Base-by-base conservation (phyloP, 2,888 invertebrate genomes). In the Diarsia dahlii region DNA sequence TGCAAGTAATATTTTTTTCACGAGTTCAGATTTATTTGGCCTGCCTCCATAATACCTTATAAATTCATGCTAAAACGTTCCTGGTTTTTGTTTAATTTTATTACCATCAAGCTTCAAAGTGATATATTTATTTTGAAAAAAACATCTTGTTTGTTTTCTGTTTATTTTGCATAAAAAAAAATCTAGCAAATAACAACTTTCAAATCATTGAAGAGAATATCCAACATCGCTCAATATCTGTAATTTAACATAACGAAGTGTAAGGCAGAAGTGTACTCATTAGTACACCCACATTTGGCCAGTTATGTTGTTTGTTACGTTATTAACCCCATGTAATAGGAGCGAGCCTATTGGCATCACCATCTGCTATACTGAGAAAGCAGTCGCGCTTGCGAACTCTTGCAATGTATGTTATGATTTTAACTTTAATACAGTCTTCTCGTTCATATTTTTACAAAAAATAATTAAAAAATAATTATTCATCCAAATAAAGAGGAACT, bases 1-100 rank as follows among this genome's bases (percentile, higher is more conserved):
- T 86, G 78, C 84, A 76, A 80, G 86, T 83, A 82, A 87, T 87
- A 80, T 82, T 82, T 86, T 85, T 86, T 79, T 78, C 71, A 75
- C 46, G 75, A 71, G 80, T 71, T 73, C 73, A 86, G 84, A 87
- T 87, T 87, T 87, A 87, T 87, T 86, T 74, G 72, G 72, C 52
- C 68, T 77, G 77, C 82, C 73, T 80, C 66, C 65, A 71, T 84
- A 78, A 76, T 84, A 74, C 71, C 72, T 76, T 79, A 83, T 81
- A 84, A 82, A 87, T 87, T 86, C 82, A 87, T 78, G 86, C 74
- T 76, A 73, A 81, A 82, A 74, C 76, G 72, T 81, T 79, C 69
- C 81, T 74, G 70, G 63, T 69, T 82, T 86, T 76, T 81, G 75
- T 82, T 86, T 79, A 84, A 84, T 84, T 79, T 84, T 82, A 84